Percentiles rank a stretch among this genome's conserved stretches.
phyloP scores from a whole-genome alignment of 2,797 vertebrate species.

The Thalassophryne amazonica region DNA sequence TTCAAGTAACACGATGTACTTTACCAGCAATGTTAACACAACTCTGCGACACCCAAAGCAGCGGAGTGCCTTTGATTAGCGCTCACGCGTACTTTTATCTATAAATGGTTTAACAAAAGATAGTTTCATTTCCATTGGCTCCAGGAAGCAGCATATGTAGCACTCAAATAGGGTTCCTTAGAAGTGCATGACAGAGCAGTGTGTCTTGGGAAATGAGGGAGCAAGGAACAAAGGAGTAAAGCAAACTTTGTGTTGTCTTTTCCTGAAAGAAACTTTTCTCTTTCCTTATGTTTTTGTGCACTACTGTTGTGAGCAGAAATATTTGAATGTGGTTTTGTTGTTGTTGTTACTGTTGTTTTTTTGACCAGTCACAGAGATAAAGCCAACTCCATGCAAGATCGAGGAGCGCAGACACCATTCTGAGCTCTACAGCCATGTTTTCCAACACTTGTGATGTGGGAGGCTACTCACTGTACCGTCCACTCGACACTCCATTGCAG shows the following conservation, averaged over 20 bases:
- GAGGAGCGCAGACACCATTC: slow-evolving; percentile 41
- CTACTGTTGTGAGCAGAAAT: slow-evolving; percentile 49
- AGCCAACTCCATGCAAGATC: slow-evolving; percentile 75
- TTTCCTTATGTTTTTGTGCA: slow-evolving; percentile 44
- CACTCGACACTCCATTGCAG: slow-evolving; percentile 35
- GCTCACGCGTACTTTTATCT: slow-evolving; percentile 46
- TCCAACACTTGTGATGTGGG: slow-evolving; percentile 50
- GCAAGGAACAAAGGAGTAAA: slow-evolving; percentile 17
- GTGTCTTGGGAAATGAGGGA: slow-evolving; percentile 50
- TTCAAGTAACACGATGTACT: slow-evolving; percentile 51
- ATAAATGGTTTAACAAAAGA: slow-evolving; percentile 39
- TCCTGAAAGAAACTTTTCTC: slow-evolving; percentile 18
- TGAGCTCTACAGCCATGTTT: slow-evolving; percentile 68
- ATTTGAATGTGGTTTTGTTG: slow-evolving; percentile 15
- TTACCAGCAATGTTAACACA: slow-evolving; percentile 50
- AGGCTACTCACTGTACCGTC: slow-evolving; percentile 35
- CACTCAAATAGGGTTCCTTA: slow-evolving; percentile 40
- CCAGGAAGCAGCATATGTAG: slow-evolving; percentile 64
- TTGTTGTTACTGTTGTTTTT: slow-evolving; percentile 6
- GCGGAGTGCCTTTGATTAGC: slow-evolving; percentile 38
- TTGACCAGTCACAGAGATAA: slow-evolving; percentile 45
- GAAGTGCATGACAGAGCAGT: slow-evolving; percentile 45
- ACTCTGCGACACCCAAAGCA: slow-evolving; percentile 39
- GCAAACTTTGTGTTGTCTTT: slow-evolving; percentile 24
- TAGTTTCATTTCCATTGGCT: slow-evolving; percentile 58